Evolutionary conservation across 92 coral and sea anemone species (phyloP).

Genomic region (Epizoanthus stellaris): DNA sequence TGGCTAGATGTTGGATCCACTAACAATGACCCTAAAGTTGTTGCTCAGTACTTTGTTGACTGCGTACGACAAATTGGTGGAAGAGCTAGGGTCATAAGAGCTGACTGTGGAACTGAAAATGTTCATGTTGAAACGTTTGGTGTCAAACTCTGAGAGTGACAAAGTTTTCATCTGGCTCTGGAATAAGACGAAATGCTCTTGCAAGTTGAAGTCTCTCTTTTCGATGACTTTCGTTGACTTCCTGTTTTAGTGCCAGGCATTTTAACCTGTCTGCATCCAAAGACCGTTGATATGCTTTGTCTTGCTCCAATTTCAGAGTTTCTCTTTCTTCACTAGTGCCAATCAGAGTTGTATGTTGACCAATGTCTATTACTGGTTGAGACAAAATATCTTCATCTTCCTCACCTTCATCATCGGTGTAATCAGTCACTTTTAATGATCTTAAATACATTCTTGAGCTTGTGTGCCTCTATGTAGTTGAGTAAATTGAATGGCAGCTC

Average conservation of each 20-base stretch:
- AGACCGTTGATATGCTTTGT: slow-evolving; percentile 50
- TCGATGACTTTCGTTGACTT: slow-evolving; percentile 2
- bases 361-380: slow-evolving; percentile 15
- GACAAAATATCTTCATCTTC: neutral
- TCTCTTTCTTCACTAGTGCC: slow-evolving; percentile 49
- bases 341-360: neutral
- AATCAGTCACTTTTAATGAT: neutral
- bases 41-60: too few relatives aligned
- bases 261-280: slow-evolving; percentile 39
- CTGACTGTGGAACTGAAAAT: too few relatives aligned
- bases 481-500: slow-evolving; percentile 30
- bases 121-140: too few relatives aligned
- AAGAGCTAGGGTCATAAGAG: too few relatives aligned
- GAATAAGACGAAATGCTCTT: slow-evolving; percentile 42
- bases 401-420: neutral
- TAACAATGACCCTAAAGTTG: too few relatives aligned
- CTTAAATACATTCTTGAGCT: neutral
- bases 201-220: slow-evolving; percentile 45
- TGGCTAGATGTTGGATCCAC: too few relatives aligned
- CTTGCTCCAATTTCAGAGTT: slow-evolving; percentile 37
- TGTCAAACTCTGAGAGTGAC: slow-evolving; percentile 52
- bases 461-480: slow-evolving; percentile 51
- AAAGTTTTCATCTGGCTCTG: slow-evolving; percentile 49
- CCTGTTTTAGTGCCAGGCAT: slow-evolving; percentile 25
- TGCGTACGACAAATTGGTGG: too few relatives aligned